Evolutionary conservation across 2,797 vertebrate genomes (phyloP).

Genomic region (Micropoecilia bifurca): DNA sequence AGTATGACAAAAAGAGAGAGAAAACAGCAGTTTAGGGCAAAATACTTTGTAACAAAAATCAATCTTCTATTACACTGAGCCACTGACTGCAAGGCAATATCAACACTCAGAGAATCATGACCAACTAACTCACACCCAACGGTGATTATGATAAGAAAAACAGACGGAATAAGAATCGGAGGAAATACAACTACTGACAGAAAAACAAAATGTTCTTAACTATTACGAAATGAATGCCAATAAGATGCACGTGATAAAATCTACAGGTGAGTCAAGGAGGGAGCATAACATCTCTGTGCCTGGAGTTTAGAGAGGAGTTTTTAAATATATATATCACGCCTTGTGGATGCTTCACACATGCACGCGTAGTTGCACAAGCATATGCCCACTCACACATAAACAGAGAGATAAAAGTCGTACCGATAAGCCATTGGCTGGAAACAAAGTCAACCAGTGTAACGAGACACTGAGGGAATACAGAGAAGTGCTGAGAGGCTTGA

Average conservation of each 20-base stretch:
- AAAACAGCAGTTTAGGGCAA: neutral
- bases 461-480: constrained; percentile 67
- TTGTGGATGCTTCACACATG: constrained; percentile 45
- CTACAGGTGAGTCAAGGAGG: constrained; percentile 41
- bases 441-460: constrained; percentile 74
- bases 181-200: constrained; percentile 22
- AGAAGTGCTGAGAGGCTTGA: constrained; percentile 36
- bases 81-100: neutral
- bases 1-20: neutral
- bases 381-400: constrained; percentile 24
- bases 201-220: constrained; percentile 45
- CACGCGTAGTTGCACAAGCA: neutral
- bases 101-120: neutral
- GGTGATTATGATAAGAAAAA: constrained; percentile 5
- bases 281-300: constrained; percentile 44
- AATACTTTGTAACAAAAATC: neutral
- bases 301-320: constrained; percentile 52
- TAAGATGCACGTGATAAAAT: constrained; percentile 62
- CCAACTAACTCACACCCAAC: neutral
- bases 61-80: neutral
- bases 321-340: constrained; percentile 54
- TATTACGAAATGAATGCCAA: constrained; percentile 52
- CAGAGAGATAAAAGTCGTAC: constrained; percentile 49
- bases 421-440: constrained; percentile 65
- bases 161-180: constrained; percentile 30